Conservation (phyloP, 2,113 vertebrate genomes). For the Mastomys coucha region DNA sequence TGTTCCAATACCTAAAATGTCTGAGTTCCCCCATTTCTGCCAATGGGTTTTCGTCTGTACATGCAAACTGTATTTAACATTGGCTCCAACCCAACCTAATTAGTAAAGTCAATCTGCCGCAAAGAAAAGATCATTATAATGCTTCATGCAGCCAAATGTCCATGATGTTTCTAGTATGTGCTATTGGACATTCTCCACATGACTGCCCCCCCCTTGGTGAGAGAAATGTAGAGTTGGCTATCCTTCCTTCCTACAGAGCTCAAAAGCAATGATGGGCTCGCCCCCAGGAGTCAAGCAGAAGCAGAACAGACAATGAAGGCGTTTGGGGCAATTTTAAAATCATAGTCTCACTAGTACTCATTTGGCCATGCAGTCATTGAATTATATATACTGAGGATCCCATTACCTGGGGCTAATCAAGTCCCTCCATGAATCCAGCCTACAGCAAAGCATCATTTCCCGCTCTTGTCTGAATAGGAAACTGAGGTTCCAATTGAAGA, state of each 20-base stretch:
- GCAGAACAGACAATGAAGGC: constrained; percentile 44
- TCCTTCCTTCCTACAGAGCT: background rate
- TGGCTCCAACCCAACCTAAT: constrained; percentile 81
- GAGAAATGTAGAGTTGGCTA: constrained; percentile 59
- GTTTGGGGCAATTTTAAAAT: background rate
- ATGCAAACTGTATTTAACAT: constrained; percentile 83
- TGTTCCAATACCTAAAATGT: constrained; percentile 67
- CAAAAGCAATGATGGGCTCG: background rate
- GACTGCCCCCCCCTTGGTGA: constrained; percentile 44
- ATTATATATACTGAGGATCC: background rate
- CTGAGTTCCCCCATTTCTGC: constrained; percentile 62
- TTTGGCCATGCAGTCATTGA: background rate
- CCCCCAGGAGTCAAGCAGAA: background rate
- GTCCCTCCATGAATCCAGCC: background rate
- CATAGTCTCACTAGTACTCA: background rate
- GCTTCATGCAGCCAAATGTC: constrained; percentile 74
- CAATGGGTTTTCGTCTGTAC: constrained; percentile 73
- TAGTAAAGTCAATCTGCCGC: constrained; percentile 82
- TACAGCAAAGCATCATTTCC: background rate
- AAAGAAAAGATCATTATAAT: constrained; percentile 81
- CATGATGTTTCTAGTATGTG: constrained; percentile 66
- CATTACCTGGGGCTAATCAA: background rate
- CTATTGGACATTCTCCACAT: constrained; percentile 68
- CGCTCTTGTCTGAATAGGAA: constrained; percentile 37
- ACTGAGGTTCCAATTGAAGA: constrained; percentile 8